Percentiles rank a stretch among this genome's conserved stretches.
These are phyloP conservation scores for human DNA, from an alignment of 2,113 vertebrate species.

Conservation along the genomic window GRCh38 chrX:92165501-92166000, in stretches of 20 bases:
- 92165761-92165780: constrained; percentile 59
- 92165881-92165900: not conserved
- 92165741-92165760: constrained; percentile 48
- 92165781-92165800: constrained; percentile 29
- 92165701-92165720: constrained; percentile 28
- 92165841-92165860: constrained; percentile 29
- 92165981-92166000: not conserved
- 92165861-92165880: not conserved
- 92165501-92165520: not conserved
- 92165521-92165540: not conserved
- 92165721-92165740: constrained; percentile 49
- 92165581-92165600: not conserved
- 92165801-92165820: not conserved
- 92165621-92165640: constrained; percentile 44
- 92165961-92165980: not conserved
- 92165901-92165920: not conserved
- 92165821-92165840: not conserved
- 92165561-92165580: not conserved
- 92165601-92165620: not conserved
- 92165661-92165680: constrained; percentile 54
- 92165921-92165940: not conserved
- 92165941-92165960: not conserved
- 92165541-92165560: not conserved
- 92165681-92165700: not conserved
- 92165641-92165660: constrained; percentile 66